Percentiles rank a stretch among this genome's conserved stretches.
Evolutionary conservation across 2,797 vertebrate species (phyloP).

Genomic region (Propithecus deckenii): DNA sequence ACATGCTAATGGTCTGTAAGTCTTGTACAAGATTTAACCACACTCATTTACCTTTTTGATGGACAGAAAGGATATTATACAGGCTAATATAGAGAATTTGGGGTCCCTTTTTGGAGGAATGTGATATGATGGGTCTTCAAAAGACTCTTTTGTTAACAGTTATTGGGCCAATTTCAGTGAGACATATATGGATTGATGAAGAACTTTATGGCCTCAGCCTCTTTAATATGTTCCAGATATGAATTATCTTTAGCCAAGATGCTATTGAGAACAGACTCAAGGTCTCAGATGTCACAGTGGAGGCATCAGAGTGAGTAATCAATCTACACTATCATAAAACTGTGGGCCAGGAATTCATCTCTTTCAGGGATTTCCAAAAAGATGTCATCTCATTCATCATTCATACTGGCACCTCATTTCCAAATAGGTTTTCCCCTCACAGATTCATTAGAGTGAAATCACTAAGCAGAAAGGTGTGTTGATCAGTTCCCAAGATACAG

Average conservation of each 20-base stretch:
- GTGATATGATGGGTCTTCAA: background rate
- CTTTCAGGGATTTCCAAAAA: background rate
- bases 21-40: background rate
- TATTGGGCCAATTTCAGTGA: background rate
- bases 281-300: background rate
- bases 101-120: background rate
- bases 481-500: background rate
- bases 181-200: background rate
- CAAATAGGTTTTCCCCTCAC: background rate
- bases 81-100: background rate
- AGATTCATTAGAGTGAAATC: background rate
- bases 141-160: background rate
- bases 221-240: background rate
- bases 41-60: background rate
- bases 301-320: background rate
- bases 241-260: background rate
- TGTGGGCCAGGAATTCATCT: background rate
- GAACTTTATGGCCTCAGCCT: background rate
- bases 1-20: background rate
- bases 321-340: background rate
- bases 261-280: background rate
- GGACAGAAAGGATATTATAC: background rate
- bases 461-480: background rate
- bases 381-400: background rate
- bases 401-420: background rate